These are phyloP conservation scores for Zeugodacus cucurbitae DNA, from an alignment of 1,140 invertebrate genomes.

Conservation along the genomic window DNA sequence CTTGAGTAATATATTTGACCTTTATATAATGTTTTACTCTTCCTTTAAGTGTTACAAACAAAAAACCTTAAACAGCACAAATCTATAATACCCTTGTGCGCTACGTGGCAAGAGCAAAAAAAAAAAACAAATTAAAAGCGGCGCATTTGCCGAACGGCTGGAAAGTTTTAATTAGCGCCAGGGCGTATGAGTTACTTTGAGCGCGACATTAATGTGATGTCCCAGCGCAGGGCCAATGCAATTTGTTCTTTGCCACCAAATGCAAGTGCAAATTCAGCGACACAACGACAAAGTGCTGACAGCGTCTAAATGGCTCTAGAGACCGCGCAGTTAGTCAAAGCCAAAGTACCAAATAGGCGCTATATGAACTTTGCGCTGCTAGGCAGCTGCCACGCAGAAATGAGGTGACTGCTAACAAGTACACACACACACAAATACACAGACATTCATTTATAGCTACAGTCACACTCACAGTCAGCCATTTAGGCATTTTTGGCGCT, in stretches of 20 bases:
- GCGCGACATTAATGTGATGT: background rate
- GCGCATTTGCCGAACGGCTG: background rate
- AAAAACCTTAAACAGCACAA: no score
- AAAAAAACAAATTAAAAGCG: background rate
- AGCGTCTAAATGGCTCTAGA: background rate
- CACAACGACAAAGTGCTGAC: background rate
- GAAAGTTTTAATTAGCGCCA: constrained; percentile 24
- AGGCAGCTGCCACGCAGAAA: background rate
- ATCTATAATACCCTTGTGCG: no score
- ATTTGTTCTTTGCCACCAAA: background rate
- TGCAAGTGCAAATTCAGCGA: background rate
- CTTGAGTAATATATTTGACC: no score
- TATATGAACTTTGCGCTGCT: no score
- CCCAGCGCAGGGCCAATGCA: background rate
- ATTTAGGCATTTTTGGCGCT: background rate
- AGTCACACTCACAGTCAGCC: background rate
- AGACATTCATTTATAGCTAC: background rate
- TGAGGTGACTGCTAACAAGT: background rate
- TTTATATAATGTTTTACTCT: no score
- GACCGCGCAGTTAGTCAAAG: no score
- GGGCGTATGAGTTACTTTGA: background rate
- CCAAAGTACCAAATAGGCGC: no score
- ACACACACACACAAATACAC: background rate
- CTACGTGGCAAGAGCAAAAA: background rate
- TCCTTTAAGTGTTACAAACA: no score